Evolutionary conservation across 2,888 invertebrate species (phyloP), one percentile per base, ranked within the genome.

Genomic region (Unio pictorum): DNA sequence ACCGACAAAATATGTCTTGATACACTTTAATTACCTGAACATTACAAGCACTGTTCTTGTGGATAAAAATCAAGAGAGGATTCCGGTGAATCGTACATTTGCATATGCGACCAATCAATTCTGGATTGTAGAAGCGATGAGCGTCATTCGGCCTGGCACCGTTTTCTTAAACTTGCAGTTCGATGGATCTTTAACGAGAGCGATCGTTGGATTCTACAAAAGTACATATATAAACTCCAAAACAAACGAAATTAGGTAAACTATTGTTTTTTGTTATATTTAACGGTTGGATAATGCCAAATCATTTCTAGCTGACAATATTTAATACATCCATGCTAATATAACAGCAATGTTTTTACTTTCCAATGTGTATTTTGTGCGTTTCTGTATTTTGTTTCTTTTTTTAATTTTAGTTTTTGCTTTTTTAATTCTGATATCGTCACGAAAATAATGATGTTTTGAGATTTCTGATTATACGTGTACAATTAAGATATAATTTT

Each of bases 141-240:
- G 79, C 2, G 72, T 74, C 11, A 72, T 90, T 4, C 57, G 58
- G 5, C 80, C 79, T 0, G 88, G 81, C 4, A 71, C 71, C 1
- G 82, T 86, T 26, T 63, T 90, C 20, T 86, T 95, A 20, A 85
- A 89, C 60, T 91, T 95, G 61, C 89, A 92, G 57, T 95, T 94
- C 84, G 89, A 90, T 73, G 95, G 95, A 0, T 91, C 92, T 74
- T 91, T 94, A 86, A 92, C 92, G 45, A 91, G 92, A 74, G 93
- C 93, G 76, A 93, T 95, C 83, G 93, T 94, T 68, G 95, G 95
- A 6, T 92, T 95, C 69, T 95, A 95, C 87, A 92, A 92, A 78
- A 95, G 95, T 72, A 91, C 91, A 8, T 93, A 95, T 76, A 72
- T 82, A 18, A 86, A 89, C 65, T 83, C 84, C 4, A 63, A 71